phyloP scores from a whole-genome alignment of 2,888 invertebrate genomes.

The Amiota minor region DNA sequence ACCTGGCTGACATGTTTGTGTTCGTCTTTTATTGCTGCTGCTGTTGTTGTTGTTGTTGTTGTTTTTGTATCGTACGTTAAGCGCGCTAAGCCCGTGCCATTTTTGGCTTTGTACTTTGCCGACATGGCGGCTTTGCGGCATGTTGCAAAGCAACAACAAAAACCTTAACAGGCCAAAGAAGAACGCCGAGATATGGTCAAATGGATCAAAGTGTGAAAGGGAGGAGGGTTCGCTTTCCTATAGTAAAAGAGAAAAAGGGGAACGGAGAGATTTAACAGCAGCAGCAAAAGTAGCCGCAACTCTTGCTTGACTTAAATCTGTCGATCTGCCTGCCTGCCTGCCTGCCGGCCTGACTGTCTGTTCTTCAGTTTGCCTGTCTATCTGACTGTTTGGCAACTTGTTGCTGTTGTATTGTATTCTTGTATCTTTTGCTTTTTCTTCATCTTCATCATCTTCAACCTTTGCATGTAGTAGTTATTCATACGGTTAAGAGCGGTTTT shows the following conservation, averaged over 20 bases:
- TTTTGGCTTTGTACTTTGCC: constrained; percentile 70
- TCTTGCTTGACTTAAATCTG: not conserved
- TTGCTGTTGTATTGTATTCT: constrained; percentile 1
- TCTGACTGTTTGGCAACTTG: not conserved
- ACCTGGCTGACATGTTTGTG: not conserved
- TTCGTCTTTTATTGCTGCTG: not conserved
- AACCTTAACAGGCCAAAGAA: constrained; percentile 35
- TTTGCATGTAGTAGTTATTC: too few species aligned
- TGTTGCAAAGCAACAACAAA: constrained; percentile 65
- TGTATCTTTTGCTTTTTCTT: constrained; percentile 11
- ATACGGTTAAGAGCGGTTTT: not conserved
- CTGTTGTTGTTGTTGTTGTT: constrained; percentile 19
- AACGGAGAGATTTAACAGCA: not conserved
- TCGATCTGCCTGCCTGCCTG: too few species aligned
- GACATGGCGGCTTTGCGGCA: constrained; percentile 64
- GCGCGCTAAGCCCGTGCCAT: constrained; percentile 73
- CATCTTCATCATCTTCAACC: not conserved
- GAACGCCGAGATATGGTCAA: too few species aligned
- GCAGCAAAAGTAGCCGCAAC: not conserved
- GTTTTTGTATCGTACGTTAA: constrained; percentile 52
- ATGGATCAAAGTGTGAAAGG: too few species aligned
- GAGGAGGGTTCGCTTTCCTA: too few species aligned
- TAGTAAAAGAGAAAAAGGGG: not conserved
- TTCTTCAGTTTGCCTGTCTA: not conserved
- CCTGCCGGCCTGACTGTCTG: too few species aligned